A percentile compares a stretch with the other conserved stretches of the same genome.
Evolutionary conservation across 1,140 invertebrate genomes (phyloP).

Genomic region (Lasioglossum albipes): DNA sequence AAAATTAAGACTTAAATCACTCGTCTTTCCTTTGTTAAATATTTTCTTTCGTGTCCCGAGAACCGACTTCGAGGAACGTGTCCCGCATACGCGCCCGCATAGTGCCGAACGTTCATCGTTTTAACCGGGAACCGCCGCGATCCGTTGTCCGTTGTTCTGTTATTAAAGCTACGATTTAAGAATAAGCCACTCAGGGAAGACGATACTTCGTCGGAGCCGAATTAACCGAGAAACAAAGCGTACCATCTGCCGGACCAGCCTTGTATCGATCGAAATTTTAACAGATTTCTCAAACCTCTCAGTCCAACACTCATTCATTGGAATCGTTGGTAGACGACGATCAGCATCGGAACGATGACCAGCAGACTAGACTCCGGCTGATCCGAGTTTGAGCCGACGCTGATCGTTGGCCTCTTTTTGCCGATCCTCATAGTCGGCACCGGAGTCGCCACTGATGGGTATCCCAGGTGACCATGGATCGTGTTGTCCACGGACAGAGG

Average conservation of each 20-base stretch:
- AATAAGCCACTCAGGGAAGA: conserved; percentile 61
- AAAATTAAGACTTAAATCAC: background rate
- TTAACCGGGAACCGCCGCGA: background rate
- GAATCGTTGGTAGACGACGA: conserved; percentile 30
- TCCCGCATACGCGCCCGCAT: background rate
- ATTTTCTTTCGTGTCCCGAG: background rate
- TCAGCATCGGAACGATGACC: conserved; percentile 14
- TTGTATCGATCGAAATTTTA: conserved; percentile 3
- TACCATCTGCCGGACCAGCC: background rate
- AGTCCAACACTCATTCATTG: conserved; percentile 2
- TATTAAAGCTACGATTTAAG: conserved; percentile 51
- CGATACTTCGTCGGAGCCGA: conserved; percentile 41
- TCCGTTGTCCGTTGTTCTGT: conserved; percentile 1
- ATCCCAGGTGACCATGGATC: conserved; percentile 59
- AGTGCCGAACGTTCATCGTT: conserved; percentile 10
- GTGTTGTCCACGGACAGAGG: conserved; percentile 62
- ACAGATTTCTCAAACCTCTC: conserved; percentile 32
- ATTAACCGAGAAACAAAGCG: conserved; percentile 27
- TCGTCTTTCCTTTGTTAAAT: background rate
- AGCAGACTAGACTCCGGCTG: background rate
- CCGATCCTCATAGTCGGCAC: conserved; percentile 59
- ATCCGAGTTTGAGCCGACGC: conserved; percentile 36
- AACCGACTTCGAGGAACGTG: background rate
- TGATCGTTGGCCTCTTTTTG: conserved; percentile 57
- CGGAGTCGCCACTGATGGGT: conserved; percentile 51